Percentiles rank a stretch among this genome's conserved stretches.
phyloP scores from a whole-genome alignment of 1,140 invertebrate species.

The Heliconius nattereri region DNA sequence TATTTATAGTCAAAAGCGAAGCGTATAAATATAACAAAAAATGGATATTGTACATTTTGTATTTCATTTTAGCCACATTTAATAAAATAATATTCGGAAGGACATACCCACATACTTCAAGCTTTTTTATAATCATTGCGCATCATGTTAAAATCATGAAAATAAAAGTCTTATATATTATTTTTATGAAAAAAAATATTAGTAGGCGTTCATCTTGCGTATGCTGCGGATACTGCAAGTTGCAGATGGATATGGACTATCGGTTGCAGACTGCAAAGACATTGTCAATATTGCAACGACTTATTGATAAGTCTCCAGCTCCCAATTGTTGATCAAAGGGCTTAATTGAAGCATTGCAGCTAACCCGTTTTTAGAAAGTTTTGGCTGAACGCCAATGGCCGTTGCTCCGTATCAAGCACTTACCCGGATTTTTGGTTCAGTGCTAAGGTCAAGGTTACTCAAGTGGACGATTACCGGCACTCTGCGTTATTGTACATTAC shows the following conservation, averaged over 20 bases:
- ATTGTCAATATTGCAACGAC: slow-evolving; percentile 49
- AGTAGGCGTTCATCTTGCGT: neutral
- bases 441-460: slow-evolving; percentile 63
- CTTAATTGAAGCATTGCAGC: slow-evolving; percentile 70
- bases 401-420: slow-evolving; percentile 58
- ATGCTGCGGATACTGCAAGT: neutral
- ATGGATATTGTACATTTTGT: too few species aligned
- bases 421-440: slow-evolving; percentile 62
- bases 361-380: slow-evolving; percentile 70
- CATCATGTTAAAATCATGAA: too few species aligned
- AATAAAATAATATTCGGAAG: too few species aligned
- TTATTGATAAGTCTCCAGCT: slow-evolving; percentile 19
- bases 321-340: slow-evolving; percentile 25
- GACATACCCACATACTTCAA: too few species aligned
- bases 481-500: slow-evolving; percentile 21
- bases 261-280: neutral
- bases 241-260: too few species aligned
- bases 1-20: neutral
- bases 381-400: slow-evolving; percentile 64
- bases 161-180: too few species aligned
- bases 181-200: too few species aligned
- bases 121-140: too few species aligned
- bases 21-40: neutral
- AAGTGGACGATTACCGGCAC: slow-evolving; percentile 45
- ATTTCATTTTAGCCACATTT: too few species aligned